Percentiles rank a stretch among this genome's conserved stretches.
phyloP scores from a whole-genome alignment of 2,113 vertebrate species.

The Chascanopsetta lugubris region DNA sequence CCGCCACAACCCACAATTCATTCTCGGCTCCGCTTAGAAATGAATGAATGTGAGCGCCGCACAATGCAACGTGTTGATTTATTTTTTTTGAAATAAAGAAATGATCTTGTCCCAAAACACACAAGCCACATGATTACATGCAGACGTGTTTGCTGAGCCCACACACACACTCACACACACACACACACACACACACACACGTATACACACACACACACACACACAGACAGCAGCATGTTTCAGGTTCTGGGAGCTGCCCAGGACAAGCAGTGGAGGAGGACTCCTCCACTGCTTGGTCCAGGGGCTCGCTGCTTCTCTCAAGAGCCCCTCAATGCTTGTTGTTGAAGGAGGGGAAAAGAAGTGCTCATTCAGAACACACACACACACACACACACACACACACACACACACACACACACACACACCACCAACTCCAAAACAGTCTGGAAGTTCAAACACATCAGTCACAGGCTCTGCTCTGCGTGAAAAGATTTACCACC shows the following conservation, averaged over 20 bases:
- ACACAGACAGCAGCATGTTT: slow-evolving; percentile 29
- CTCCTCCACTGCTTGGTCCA: slow-evolving; percentile 24
- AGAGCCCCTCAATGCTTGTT: slow-evolving; percentile 55
- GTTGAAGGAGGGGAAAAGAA: slow-evolving; percentile 42
- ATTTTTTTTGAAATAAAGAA: too few species aligned
- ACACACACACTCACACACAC: slow-evolving; percentile 47
- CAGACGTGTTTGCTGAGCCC: slow-evolving; percentile 39
- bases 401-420: too few species aligned
- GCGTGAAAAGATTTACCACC: slow-evolving; percentile 41
- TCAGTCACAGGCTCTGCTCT: slow-evolving; percentile 42
- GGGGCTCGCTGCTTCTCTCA: slow-evolving; percentile 56
- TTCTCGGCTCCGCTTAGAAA: slow-evolving; percentile 34
- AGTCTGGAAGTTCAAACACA: slow-evolving; percentile 46
- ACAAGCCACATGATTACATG: slow-evolving; percentile 33
- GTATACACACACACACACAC: too few species aligned
- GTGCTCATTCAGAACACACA: slow-evolving; percentile 33
- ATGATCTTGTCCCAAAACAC: slow-evolving; percentile 16
- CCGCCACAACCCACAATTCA: slow-evolving; percentile 31
- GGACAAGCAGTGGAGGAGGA: slow-evolving; percentile 42
- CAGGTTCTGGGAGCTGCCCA: slow-evolving; percentile 56
- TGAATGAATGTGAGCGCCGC: slow-evolving; percentile 34
- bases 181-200: slow-evolving; percentile 33
- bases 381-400: too few species aligned
- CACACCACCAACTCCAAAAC: slow-evolving; percentile 3
- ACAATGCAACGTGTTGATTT: slow-evolving; percentile 52